Conservation (phyloP, 2,113 vertebrate species). For the Gobiocypris rarus region DNA sequence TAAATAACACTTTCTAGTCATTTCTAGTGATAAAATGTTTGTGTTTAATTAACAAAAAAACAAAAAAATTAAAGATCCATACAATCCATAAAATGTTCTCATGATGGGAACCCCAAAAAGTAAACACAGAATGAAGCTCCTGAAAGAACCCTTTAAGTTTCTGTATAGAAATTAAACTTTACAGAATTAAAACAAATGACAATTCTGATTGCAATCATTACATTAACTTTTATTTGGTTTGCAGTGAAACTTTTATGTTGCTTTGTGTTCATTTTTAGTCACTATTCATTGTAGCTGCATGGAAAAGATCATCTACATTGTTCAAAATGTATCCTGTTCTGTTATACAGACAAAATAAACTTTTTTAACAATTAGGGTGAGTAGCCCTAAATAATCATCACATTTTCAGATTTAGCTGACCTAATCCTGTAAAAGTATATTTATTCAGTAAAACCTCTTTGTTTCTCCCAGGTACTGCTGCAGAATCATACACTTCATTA, state of each 20-base stretch:
- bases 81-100: too few species aligned
- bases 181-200: background rate
- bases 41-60: too few species aligned
- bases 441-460: background rate
- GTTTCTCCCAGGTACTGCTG: background rate
- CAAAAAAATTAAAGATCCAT: too few species aligned
- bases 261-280: background rate
- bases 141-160: too few species aligned
- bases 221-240: background rate
- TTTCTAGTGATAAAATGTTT: too few species aligned
- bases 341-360: background rate
- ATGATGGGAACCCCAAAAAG: too few species aligned
- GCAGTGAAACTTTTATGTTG: background rate
- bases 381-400: background rate
- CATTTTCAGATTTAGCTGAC: background rate
- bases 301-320: background rate
- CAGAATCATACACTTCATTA: constrained; percentile 1
- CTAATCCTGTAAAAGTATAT: background rate
- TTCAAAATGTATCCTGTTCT: background rate
- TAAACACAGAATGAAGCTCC: too few species aligned
- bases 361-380: background rate
- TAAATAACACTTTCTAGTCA: too few species aligned
- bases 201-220: background rate
- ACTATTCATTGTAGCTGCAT: background rate
- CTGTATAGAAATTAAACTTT: background rate